A percentile compares a stretch with the other conserved stretches of the same genome.
phyloP scores from a whole-genome alignment of 2,797 vertebrate genomes.

The Ptychadena robeensis region DNA sequence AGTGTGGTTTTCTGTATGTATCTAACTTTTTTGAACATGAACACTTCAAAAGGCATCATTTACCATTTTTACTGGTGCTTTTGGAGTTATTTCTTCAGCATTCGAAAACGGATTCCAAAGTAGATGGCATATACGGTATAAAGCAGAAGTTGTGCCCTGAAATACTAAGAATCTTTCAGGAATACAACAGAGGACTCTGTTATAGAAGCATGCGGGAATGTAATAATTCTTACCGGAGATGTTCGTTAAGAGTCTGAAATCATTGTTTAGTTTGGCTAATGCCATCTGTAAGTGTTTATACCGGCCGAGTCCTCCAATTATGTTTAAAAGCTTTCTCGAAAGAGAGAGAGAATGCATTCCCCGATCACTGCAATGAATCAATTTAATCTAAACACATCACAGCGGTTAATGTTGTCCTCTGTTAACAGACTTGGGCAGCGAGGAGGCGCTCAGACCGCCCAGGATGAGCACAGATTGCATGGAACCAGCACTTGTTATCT shows the following conservation, averaged over 20 bases:
- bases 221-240: neutral
- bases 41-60: no score
- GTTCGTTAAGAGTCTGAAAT: conserved; percentile 42
- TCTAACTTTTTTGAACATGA: no score
- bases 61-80: no score
- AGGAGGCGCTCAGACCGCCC: neutral
- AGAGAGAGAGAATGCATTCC: conserved; percentile 19
- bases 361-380: conserved; percentile 20
- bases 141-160: neutral
- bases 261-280: conserved; percentile 62
- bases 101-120: no score
- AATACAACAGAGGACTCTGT: no score
- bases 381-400: conserved; percentile 33
- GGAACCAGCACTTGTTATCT: conserved; percentile 4
- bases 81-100: no score
- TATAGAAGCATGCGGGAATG: neutral
- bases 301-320: conserved; percentile 24
- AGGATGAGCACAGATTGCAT: conserved; percentile 48
- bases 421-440: neutral
- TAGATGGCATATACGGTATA: no score
- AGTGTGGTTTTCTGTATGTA: no score
- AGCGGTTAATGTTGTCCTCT: conserved; percentile 31
- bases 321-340: conserved; percentile 46
- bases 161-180: neutral
- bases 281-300: conserved; percentile 50